Evolutionary conservation across 2,797 vertebrate genomes (phyloP), one percentile per base, ranked within the genome.

Genomic region (Mormyrops attenuatus): DNA sequence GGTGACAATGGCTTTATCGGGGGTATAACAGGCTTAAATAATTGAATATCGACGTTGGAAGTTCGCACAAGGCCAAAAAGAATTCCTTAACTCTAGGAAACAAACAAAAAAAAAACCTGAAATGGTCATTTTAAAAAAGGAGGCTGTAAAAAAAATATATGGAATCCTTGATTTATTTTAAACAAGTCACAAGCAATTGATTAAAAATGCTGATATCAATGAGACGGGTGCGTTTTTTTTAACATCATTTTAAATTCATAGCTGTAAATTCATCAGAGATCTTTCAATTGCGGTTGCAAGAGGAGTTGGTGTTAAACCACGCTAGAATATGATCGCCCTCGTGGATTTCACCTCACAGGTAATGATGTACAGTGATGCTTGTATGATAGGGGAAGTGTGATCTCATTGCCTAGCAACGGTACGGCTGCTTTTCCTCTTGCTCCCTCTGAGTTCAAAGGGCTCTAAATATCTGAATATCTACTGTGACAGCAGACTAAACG

Each of bases 21-120:
- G 38, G 73, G 34, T 44, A 80, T 47, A 80, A 44, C 73, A 80
- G 73, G 34, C 20, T 80, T 44, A 80, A 44, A 80, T 80, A 80
- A 80, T 44, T 80, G 73, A 80, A 80, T 80, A 80, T 80, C 38
- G 73, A 80, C 73, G 41, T 17, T 80, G 38, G 73, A 80, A 80
- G 73, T 80, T 44, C 7, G 38, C 20, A 80, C 2, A 0, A 80
- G 73, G 41, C 73, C 38, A 73, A 73, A 73, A 73, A 34, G 63
- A 73, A 73, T 73, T 73, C 73, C 20, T 44, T 80, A 41, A 41
- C 73, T 44, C 73, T 17, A 66, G 60, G 9, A 66, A 66, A 63
- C 20, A 60, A 63, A 55, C n/a, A 60, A 63, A 60, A 63, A 38
- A 38, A 69, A 34, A 69, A 80, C 30, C 17, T n/a, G 38, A 80